phyloP scores from a whole-genome alignment of 1,140 invertebrate genomes.

The Planococcus citri region DNA sequence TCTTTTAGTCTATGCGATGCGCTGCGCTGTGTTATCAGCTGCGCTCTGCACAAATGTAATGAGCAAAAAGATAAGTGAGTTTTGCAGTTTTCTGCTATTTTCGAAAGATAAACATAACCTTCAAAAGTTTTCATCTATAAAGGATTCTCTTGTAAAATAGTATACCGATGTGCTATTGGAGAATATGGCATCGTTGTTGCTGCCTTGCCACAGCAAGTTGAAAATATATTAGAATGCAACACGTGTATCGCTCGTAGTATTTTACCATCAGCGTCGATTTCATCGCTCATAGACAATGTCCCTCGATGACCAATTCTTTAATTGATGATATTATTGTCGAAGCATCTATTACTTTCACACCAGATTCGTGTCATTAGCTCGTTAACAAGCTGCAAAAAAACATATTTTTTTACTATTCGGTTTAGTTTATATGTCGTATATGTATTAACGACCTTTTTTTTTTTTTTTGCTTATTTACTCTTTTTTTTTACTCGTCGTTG shows the following conservation, averaged over 20 bases:
- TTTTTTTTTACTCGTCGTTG: neutral
- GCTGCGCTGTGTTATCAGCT: too few relatives aligned
- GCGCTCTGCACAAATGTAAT: neutral
- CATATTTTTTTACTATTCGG: neutral
- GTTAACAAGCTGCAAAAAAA: neutral
- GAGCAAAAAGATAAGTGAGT: neutral
- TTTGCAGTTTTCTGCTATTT: neutral
- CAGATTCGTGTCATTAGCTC: constrained; percentile 2
- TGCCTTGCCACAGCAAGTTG: neutral
- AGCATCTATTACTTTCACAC: neutral
- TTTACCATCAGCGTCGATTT: neutral
- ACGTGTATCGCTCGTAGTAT: neutral
- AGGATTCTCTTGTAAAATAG: too few relatives aligned
- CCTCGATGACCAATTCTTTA: neutral
- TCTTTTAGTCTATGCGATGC: neutral
- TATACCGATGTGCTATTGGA: too few relatives aligned
- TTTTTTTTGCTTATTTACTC: neutral
- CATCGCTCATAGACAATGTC: neutral
- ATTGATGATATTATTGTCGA: neutral
- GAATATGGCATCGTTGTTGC: too few relatives aligned
- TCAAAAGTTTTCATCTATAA: neutral
- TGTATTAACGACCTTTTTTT: neutral
- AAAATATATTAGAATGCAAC: neutral
- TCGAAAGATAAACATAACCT: neutral
- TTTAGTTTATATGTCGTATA: too few relatives aligned